A percentile compares a stretch with the other conserved stretches of the same genome.
These are phyloP conservation scores for Alectoris magna DNA, from an alignment of 2,797 vertebrate species.

Conservation along the genomic window DNA sequence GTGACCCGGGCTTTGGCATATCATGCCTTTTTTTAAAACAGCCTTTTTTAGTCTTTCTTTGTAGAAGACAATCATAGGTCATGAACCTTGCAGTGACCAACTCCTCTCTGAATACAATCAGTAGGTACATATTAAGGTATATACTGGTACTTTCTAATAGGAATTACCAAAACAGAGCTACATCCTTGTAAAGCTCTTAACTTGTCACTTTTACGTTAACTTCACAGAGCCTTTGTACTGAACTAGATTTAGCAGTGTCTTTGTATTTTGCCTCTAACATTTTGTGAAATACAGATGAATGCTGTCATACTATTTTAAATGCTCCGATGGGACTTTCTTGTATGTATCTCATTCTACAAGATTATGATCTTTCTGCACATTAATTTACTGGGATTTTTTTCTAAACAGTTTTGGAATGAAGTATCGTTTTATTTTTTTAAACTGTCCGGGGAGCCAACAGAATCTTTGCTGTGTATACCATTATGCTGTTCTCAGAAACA, in stretches of 20 bases:
- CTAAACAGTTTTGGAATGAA: constrained; percentile 5
- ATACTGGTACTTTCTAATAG: background rate
- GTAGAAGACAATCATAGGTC: background rate
- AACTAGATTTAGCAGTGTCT: background rate
- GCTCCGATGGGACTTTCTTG: background rate
- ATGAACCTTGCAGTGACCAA: background rate
- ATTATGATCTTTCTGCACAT: background rate
- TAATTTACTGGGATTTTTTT: background rate
- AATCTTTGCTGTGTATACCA: background rate
- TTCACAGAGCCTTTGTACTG: background rate
- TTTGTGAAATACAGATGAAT: background rate
- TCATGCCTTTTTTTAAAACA: background rate
- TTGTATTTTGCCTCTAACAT: background rate
- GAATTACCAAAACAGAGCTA: background rate
- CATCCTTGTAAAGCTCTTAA: background rate
- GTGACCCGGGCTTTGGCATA: background rate
- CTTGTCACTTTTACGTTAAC: constrained; percentile 30
- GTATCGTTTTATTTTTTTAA: constrained; percentile 24
- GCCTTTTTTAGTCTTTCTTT: background rate
- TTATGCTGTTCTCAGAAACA: background rate
- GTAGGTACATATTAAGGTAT: background rate
- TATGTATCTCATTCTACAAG: background rate
- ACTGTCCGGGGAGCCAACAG: background rate
- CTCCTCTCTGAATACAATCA: background rate
- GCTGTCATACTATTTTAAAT: background rate